Evolutionary conservation across 2,888 invertebrate species (phyloP), one percentile per base, ranked within the genome.

Genomic region (Pristionchus japonicus): DNA sequence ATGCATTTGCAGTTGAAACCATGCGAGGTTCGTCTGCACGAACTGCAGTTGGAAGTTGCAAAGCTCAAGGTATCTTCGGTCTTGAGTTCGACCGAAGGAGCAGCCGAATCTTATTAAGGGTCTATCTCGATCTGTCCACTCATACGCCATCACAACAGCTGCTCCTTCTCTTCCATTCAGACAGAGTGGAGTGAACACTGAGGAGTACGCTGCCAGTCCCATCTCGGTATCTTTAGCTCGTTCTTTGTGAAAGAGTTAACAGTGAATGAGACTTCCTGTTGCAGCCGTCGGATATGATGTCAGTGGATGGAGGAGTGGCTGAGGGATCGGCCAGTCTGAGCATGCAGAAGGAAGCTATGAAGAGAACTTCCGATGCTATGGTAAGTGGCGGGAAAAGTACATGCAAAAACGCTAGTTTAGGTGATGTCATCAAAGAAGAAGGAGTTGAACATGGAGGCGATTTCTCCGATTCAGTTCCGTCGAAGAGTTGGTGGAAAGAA

Each of bases 401-500:
- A 40, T 1, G 20, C 20, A 4, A 20, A 23, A 40, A 20, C 2
- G 31, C 27, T 15, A 27, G 1, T 52, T 34, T 15, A 83, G 82
- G 49, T 83, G 52, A 83, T 52, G 52, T 83, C 82, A n/a, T 83
- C 82, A 1, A 83, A 49, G 52, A 83, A 83, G 82, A 83, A 83
- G 52, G 43, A 77, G 43, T 27, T 77, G 27, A n/a, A n/a, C 13
- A 83, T 83, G 82, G 52, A 52, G 52, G 47, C 47, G 47, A 52
- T 27, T 1, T 1, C 82, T 15, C 61, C 52, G n/a, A 64, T 85
- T 2, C 31, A 43, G 4, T 85, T 31, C 23, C 43, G 86, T 70
- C 43, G 86, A 34, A 86, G 86, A 86, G 49, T 86, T 11, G 86
- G 86, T 70, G 49, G 67, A 49, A 86, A 70, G 86, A 86, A 86